Base-by-base conservation (phyloP, 2,113 vertebrate genomes). In the Abramis brama region DNA sequence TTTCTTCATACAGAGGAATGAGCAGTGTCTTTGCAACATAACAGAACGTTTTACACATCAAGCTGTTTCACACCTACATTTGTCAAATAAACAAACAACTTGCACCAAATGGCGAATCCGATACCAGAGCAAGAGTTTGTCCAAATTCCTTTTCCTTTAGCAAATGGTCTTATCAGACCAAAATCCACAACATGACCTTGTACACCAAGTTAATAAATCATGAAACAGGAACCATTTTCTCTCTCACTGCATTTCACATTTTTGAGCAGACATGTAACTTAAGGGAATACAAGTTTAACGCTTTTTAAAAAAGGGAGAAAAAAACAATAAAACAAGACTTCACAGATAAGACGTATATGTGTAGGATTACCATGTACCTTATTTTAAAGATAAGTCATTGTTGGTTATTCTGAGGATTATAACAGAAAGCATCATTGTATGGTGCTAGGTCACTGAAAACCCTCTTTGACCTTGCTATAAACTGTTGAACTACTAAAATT, bases 151-250 rank as follows among this genome's bases (percentile, higher is more conserved):
- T 60, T 86, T 9, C 23, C 70, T 27, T 86, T 47, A 70, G 55
- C 85, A 85, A 52, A 85, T 64, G 59, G 33, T 43, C 50, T 74
- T 86, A 86, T 86, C 77, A 45, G 76, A 81, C 13, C n/a, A 43
- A 70, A 79, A 71, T 45, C 27, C 27, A 70, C 60, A 39, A 39
- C 43, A 52, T 84, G 75, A 73, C 82, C 82, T 21, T 84, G 86
- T 47, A 79, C 74, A 60, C 11, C 5, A 19, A 70, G 52, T 73
- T 82, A 82, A 82, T 82, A 43, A 80, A 70, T 55, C n/a, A 70
- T 36, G 36, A 74, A 50, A 47, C 60, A 6, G 2, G 17, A 21
- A 59, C 21, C 21, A 23, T 79, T 79, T 79, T 59, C 36, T 73
- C 19, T 59, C 10, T 30, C 8, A 59, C 11, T 7, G 5, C 27